phyloP scores from a whole-genome alignment of 2,888 invertebrate species.

The Harmothoe impar region DNA sequence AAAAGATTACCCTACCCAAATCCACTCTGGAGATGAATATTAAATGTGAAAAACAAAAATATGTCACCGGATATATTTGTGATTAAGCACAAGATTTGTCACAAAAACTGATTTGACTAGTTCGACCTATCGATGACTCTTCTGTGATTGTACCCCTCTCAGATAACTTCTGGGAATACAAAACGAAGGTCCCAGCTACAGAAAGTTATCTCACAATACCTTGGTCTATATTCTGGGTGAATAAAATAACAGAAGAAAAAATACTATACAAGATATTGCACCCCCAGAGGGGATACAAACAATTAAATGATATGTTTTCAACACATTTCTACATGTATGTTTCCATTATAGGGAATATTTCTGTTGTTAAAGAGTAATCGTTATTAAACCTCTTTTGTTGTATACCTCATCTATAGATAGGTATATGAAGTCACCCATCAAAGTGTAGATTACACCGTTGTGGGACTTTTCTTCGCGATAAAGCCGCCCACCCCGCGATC shows the following conservation, averaged over 20 bases:
- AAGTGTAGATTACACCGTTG: no score
- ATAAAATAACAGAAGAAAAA: neutral
- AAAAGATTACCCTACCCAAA: neutral
- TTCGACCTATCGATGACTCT: slow-evolving; percentile 44
- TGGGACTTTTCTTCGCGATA: neutral
- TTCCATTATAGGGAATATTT: neutral
- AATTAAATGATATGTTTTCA: slow-evolving; percentile 45
- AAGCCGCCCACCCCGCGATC: neutral
- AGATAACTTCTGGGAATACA: no score
- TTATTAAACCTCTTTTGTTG: slow-evolving; percentile 9
- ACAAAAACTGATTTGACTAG: slow-evolving; percentile 8
- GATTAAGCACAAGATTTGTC: slow-evolving; percentile 20
- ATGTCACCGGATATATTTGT: neutral
- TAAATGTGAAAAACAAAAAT: neutral
- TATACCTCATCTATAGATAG: no score
- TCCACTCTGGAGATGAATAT: neutral
- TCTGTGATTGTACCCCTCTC: neutral
- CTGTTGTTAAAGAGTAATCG: neutral
- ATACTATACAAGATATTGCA: slow-evolving; percentile 23
- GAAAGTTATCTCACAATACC: no score
- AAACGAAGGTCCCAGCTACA: no score
- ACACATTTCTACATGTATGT: slow-evolving; percentile 36
- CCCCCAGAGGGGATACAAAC: neutral
- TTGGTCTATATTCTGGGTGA: neutral
- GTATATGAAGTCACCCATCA: no score